Evolutionary conservation across 2,113 vertebrate genomes (phyloP).

Genomic region (Candoia aspera): DNA sequence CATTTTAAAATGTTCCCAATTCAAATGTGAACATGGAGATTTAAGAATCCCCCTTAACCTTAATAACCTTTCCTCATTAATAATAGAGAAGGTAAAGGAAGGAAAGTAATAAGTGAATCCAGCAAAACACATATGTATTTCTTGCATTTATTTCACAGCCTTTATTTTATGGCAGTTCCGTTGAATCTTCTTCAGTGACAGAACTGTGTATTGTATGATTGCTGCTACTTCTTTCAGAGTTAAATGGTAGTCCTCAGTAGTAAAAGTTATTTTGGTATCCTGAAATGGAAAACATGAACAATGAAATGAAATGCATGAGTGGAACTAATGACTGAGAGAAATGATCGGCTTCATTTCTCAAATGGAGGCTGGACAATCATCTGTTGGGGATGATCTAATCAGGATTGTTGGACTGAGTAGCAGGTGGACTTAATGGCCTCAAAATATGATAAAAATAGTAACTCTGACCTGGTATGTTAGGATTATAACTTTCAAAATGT

Average conservation of each 20-base stretch:
- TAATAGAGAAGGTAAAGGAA: not conserved
- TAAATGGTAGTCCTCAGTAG: not conserved
- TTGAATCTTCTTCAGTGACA: not conserved
- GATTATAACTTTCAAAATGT: too few species aligned
- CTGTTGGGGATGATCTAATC: too few species aligned
- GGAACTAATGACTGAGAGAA: not conserved
- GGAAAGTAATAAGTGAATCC: not conserved
- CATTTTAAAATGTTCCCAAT: too few species aligned
- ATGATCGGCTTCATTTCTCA: not conserved
- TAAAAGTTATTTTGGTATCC: fast-evolving
- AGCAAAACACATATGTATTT: not conserved
- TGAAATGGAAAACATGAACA: not conserved
- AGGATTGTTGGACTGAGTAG: too few species aligned
- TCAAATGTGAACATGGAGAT: too few species aligned
- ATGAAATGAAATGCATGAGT: not conserved
- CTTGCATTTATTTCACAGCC: not conserved
- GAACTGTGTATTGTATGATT: not conserved
- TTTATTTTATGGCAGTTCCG: not conserved
- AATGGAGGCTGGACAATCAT: too few species aligned
- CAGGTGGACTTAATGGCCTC: too few species aligned
- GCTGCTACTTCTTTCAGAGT: not conserved
- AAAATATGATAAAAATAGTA: too few species aligned
- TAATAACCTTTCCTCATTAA: not conserved
- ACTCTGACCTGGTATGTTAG: too few species aligned
- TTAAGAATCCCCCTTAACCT: too few species aligned